Conservation (phyloP, 1,140 invertebrate species). For the Cydia pomonella region DNA sequence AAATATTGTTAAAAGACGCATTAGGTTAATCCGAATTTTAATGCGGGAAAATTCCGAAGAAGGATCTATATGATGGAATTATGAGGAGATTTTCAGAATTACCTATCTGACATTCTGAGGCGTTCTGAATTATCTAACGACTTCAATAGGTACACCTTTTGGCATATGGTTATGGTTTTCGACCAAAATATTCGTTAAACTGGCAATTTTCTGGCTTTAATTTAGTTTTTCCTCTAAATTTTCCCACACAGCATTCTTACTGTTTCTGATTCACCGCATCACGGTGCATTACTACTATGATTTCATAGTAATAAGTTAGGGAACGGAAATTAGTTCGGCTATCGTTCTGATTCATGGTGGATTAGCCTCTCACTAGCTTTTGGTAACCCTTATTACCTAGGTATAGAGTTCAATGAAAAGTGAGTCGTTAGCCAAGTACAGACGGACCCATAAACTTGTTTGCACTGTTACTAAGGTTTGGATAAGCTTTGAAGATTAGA, state of each 20-base stretch:
- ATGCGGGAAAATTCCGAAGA: no score
- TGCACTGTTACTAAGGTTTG: conserved; percentile 18
- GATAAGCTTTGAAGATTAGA: conserved; percentile 33
- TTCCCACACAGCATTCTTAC: neutral
- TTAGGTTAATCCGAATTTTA: no score
- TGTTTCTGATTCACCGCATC: conserved; percentile 1
- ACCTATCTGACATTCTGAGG: no score
- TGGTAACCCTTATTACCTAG: no score
- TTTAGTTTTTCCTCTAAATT: neutral
- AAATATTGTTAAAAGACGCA: no score
- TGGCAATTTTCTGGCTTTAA: neutral
- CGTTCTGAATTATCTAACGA: no score
- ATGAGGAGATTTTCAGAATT: no score
- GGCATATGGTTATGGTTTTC: no score
- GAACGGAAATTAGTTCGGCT: conserved; percentile 24
- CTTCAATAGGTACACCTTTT: no score
- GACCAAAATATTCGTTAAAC: no score
- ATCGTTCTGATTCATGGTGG: conserved; percentile 24
- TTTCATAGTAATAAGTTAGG: conserved; percentile 28
- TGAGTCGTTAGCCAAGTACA: neutral
- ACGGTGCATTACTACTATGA: conserved; percentile 11
- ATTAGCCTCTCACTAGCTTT: neutral
- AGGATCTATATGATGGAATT: no score
- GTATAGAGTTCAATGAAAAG: no score
- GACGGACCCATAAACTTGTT: conserved; percentile 22